phyloP scores from a whole-genome alignment of 2,797 vertebrate genomes.

The Carduelis carduelis region DNA sequence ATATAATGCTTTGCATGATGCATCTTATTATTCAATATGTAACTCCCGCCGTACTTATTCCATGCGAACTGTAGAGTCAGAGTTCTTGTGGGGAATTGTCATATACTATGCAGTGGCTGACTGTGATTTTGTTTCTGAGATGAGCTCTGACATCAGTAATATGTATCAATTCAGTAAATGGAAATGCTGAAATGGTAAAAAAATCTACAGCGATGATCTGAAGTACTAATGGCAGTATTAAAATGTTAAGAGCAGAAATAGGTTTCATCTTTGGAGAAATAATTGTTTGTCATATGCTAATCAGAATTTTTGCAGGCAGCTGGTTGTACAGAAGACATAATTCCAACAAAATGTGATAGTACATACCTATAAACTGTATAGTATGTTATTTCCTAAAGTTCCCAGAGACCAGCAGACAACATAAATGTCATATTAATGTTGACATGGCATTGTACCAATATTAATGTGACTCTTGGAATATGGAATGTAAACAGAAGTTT shows the following conservation, averaged over 20 bases:
- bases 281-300: slow-evolving; percentile 49
- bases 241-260: slow-evolving; percentile 46
- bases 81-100: slow-evolving; percentile 64
- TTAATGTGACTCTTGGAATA: slow-evolving; percentile 68
- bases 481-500: slow-evolving; percentile 65
- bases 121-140: slow-evolving; percentile 55
- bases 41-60: slow-evolving; percentile 54
- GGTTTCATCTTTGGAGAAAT: slow-evolving; percentile 42
- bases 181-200: slow-evolving; percentile 27
- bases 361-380: slow-evolving; percentile 37
- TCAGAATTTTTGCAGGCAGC: slow-evolving; percentile 53
- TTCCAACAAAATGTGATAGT: slow-evolving; percentile 45
- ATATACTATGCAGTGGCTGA: slow-evolving; percentile 62
- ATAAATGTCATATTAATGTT: slow-evolving; percentile 65
- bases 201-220: slow-evolving; percentile 60
- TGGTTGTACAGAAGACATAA: slow-evolving; percentile 65
- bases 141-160: slow-evolving; percentile 57
- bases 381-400: slow-evolving; percentile 48
- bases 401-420: slow-evolving; percentile 69
- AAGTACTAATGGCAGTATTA: slow-evolving; percentile 59
- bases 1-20: slow-evolving; percentile 60
- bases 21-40: slow-evolving; percentile 54
- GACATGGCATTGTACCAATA: slow-evolving; percentile 61
- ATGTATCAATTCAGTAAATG: slow-evolving; percentile 65
- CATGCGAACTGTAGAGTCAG: slow-evolving; percentile 49